phyloP scores from a whole-genome alignment of 1,140 invertebrate genomes.

The Polypedilum vanderplanki region DNA sequence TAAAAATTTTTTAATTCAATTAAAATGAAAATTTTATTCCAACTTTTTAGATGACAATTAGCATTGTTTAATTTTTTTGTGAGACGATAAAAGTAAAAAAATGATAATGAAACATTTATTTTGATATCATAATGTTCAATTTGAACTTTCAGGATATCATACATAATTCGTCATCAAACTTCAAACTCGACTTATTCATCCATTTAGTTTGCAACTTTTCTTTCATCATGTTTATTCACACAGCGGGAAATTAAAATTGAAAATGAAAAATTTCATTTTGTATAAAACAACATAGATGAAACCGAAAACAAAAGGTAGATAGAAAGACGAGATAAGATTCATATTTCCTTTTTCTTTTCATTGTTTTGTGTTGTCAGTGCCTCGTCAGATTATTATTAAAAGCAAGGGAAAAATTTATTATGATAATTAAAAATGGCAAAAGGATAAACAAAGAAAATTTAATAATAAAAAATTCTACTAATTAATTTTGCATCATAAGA shows the following conservation, averaged over 20 bases:
- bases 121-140: too few relatives aligned
- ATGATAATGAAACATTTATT: too few relatives aligned
- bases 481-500: slow-evolving; percentile 13
- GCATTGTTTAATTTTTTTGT: too few relatives aligned
- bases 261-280: slow-evolving; percentile 2
- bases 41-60: too few relatives aligned
- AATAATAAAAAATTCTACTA: not conserved
- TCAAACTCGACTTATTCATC: too few relatives aligned
- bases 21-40: too few relatives aligned
- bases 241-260: not conserved
- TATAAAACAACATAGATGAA: not conserved
- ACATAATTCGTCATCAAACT: too few relatives aligned
- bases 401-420: slow-evolving; percentile 9
- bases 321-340: not conserved
- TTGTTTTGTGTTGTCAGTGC: not conserved
- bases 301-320: not conserved
- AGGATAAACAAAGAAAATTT: not conserved
- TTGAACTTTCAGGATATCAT: too few relatives aligned
- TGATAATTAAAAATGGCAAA: slow-evolving; percentile 19
- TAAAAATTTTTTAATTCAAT: too few relatives aligned
- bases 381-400: slow-evolving; percentile 12
- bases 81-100: too few relatives aligned
- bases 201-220: too few relatives aligned
- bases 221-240: too few relatives aligned
- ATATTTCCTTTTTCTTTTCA: not conserved